Percentiles rank a stretch among this genome's conserved stretches.
Evolutionary conservation across 2,113 vertebrate species (phyloP).

Genomic region (Cercocebus atys): DNA sequence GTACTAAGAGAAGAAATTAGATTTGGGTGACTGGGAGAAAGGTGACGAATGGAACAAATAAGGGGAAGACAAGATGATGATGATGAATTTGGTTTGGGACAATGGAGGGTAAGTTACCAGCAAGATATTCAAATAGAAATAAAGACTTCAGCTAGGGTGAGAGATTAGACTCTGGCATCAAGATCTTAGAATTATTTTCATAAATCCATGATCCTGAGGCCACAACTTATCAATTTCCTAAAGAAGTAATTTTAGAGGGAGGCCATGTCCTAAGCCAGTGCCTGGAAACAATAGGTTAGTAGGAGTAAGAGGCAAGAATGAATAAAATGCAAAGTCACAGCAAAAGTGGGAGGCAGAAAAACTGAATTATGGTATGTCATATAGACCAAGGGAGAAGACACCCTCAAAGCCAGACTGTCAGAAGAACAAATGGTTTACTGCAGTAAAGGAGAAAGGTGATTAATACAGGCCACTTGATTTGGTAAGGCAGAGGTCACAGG

Average conservation of each 20-base stretch:
- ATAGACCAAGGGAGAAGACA: background rate
- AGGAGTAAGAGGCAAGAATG: background rate
- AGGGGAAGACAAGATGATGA: background rate
- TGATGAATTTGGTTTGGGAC: background rate
- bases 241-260: background rate
- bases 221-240: background rate
- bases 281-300: background rate
- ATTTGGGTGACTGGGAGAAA: background rate
- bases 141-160: background rate
- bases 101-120: background rate
- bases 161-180: background rate
- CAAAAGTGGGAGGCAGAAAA: background rate
- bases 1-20: background rate
- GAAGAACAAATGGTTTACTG: background rate
- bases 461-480: background rate
- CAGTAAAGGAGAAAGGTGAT: background rate
- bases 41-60: background rate
- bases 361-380: background rate
- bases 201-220: background rate
- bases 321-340: conserved; percentile 11
- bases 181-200: background rate
- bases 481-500: background rate
- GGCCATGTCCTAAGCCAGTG: background rate
- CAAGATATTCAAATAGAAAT: background rate
- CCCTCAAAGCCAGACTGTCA: background rate